Percentiles rank a stretch among this genome's conserved stretches.
phyloP scores from a whole-genome alignment of 2,888 invertebrate genomes.

The Hanleya hanleyi region DNA sequence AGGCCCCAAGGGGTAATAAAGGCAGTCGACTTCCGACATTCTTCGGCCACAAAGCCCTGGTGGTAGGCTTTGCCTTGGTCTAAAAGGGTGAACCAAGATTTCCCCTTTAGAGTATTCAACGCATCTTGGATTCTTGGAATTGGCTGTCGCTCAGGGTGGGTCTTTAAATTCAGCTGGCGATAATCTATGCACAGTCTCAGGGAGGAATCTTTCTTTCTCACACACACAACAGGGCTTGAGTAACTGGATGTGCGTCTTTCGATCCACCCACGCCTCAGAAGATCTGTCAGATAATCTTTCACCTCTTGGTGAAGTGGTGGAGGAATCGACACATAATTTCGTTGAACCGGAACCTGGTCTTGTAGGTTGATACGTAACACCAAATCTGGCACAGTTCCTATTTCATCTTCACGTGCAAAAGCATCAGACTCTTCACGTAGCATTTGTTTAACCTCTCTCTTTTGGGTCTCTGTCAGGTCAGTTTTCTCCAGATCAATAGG shows the following conservation, averaged over 20 bases:
- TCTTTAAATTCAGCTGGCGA: slow-evolving; percentile 34
- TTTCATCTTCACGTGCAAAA: slow-evolving; percentile 37
- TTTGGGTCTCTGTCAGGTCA: slow-evolving; percentile 19
- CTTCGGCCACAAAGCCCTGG: slow-evolving; percentile 36
- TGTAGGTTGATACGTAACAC: slow-evolving; percentile 31
- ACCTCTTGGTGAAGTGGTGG: slow-evolving; percentile 39
- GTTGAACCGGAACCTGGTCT: slow-evolving; percentile 35
- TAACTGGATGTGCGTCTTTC: slow-evolving; percentile 11
- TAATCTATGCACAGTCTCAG: slow-evolving; percentile 26
- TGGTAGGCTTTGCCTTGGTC: slow-evolving; percentile 44
- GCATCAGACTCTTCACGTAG: slow-evolving; percentile 30
- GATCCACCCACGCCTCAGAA: slow-evolving; percentile 32
- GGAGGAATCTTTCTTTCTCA: slow-evolving; percentile 28
- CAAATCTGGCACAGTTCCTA: slow-evolving; percentile 30
- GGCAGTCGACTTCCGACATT: slow-evolving; percentile 29
- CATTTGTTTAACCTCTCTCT: slow-evolving; percentile 16
- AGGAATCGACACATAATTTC: slow-evolving; percentile 34
- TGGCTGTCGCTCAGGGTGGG: slow-evolving; percentile 21
- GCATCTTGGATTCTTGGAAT: slow-evolving; percentile 41
- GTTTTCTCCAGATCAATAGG: slow-evolving; percentile 19
- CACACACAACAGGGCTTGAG: slow-evolving; percentile 37
- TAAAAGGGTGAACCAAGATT: slow-evolving; percentile 32
- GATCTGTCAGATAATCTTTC: slow-evolving; percentile 37
- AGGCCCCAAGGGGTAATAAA: slow-evolving; percentile 39
- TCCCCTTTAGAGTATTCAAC: slow-evolving; percentile 34